Conservation (phyloP, 2,797 vertebrate species). For the Epinephelus coioides region DNA sequence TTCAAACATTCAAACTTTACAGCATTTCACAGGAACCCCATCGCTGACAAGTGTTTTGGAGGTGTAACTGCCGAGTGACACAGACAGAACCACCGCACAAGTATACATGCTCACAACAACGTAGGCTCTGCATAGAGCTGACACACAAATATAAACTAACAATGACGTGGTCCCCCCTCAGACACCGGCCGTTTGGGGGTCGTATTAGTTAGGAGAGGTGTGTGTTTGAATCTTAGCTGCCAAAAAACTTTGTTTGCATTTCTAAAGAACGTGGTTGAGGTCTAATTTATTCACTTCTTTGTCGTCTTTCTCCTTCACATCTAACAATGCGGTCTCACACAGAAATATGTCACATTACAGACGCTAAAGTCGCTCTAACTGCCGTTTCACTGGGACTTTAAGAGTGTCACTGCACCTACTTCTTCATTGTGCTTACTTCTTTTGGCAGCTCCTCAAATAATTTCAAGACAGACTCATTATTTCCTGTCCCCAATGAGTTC, state of each 20-base stretch:
- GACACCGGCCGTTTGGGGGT: background rate
- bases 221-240: background rate
- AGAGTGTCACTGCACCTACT: background rate
- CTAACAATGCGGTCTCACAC: background rate
- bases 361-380: background rate
- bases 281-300: background rate
- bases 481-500: conserved; percentile 11
- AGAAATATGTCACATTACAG: background rate
- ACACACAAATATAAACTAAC: too few species aligned
- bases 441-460: conserved; percentile 16
- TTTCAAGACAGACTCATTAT: conserved; percentile 17
- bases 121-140: too few species aligned
- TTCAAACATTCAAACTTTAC: too few species aligned
- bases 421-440: background rate
- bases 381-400: background rate
- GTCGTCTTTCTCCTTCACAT: background rate
- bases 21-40: too few species aligned
- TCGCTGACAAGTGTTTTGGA: too few species aligned
- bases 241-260: background rate
- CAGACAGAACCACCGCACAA: too few species aligned
- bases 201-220: background rate
- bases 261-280: background rate
- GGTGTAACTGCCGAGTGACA: too few species aligned
- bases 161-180: too few species aligned
- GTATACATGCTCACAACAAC: too few species aligned